A percentile compares a stretch with the other conserved stretches of the same genome.
These are phyloP conservation scores for Sinonovacula constricta DNA, from an alignment of 1,140 invertebrate species.

Conservation along the genomic window DNA sequence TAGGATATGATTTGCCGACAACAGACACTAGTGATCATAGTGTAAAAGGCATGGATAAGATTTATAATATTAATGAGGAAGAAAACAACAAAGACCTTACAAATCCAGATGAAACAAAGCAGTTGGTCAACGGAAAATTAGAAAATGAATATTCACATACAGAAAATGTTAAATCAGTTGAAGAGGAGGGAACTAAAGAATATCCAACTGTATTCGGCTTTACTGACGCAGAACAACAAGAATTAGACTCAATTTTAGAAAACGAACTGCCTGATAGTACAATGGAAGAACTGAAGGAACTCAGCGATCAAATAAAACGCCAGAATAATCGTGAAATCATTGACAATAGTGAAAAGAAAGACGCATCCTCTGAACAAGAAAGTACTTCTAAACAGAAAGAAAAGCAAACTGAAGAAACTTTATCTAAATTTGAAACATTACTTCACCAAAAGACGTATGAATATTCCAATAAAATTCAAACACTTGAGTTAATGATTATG, in stretches of 20 bases:
- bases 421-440: slow-evolving; percentile 48
- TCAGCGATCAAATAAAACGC: too few relatives aligned
- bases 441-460: slow-evolving; percentile 58
- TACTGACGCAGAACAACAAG: too few relatives aligned
- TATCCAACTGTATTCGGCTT: too few relatives aligned
- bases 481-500: slow-evolving; percentile 67
- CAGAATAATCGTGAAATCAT: too few relatives aligned
- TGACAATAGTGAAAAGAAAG: too few relatives aligned
- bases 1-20: not conserved
- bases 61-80: not conserved
- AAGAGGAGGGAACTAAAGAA: too few relatives aligned
- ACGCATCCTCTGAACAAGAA: slow-evolving; percentile 42
- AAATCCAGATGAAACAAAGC: not conserved
- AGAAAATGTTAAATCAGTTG: too few relatives aligned
- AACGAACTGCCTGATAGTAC: too few relatives aligned
- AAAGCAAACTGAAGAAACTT: not conserved
- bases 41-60: not conserved
- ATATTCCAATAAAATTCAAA: slow-evolving; percentile 65
- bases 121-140: slow-evolving; percentile 81
- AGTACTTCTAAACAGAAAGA: not conserved
- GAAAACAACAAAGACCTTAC: not conserved
- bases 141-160: slow-evolving; percentile 80
- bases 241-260: too few relatives aligned
- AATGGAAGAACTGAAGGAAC: too few relatives aligned
- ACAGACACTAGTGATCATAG: not conserved